These are phyloP conservation scores for Augochlora pura DNA, from an alignment of 1,140 invertebrate species.

Conservation along the genomic window DNA sequence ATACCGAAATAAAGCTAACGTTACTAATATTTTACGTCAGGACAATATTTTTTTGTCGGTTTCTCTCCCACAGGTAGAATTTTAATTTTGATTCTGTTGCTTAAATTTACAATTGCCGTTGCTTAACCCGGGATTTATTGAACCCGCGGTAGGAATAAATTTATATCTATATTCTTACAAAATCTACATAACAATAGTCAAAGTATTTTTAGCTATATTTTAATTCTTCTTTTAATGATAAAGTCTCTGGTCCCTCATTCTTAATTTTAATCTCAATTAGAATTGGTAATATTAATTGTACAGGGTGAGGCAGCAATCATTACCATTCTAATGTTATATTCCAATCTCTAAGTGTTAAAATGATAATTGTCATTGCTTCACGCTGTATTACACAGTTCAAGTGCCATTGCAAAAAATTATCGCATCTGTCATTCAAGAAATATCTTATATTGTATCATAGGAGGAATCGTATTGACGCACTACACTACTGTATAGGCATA, in stretches of 20 bases:
- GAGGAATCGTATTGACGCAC: slow-evolving; percentile 13
- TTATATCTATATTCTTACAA: slow-evolving; percentile 51
- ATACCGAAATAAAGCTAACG: slow-evolving; percentile 78
- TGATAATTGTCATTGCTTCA: background rate
- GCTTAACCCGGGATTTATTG: slow-evolving; percentile 18
- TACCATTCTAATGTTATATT: background rate
- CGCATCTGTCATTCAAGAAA: slow-evolving; percentile 7
- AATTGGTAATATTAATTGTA: slow-evolving; percentile 22
- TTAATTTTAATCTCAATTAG: slow-evolving; percentile 15
- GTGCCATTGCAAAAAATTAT: slow-evolving; percentile 13
- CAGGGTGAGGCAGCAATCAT: background rate
- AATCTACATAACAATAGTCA: slow-evolving; percentile 48
- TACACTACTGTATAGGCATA: slow-evolving; percentile 23
- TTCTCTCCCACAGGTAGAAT: slow-evolving; percentile 26
- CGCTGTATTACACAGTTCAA: background rate
- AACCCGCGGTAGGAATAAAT: slow-evolving; percentile 32
- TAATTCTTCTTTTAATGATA: slow-evolving; percentile 18
- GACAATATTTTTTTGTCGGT: slow-evolving; percentile 41
- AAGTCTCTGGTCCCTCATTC: slow-evolving; percentile 11
- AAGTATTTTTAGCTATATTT: slow-evolving; percentile 26
- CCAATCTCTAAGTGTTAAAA: background rate
- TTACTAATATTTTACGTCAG: slow-evolving; percentile 77
- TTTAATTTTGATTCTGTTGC: slow-evolving; percentile 32
- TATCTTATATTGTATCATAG: slow-evolving; percentile 1
- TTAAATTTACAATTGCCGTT: slow-evolving; percentile 33